phyloP scores from a whole-genome alignment of 2,888 invertebrate species.

The Epsilonema sp. region DNA sequence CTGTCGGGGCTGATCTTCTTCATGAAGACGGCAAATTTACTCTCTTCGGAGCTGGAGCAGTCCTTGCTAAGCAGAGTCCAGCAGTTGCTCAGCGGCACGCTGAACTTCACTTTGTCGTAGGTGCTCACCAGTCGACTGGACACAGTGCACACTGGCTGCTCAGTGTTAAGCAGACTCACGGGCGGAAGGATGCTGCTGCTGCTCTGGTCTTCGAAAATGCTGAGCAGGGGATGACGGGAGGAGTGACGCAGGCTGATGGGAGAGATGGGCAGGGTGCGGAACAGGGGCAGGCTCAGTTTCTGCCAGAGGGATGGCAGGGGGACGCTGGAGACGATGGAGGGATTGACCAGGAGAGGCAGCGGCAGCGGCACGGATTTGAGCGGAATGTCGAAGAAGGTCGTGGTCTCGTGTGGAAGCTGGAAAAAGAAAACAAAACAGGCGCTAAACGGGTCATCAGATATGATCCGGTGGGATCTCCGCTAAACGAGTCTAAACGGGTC shows the following conservation, averaged over 20 bases:
- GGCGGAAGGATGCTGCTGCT: too few species aligned
- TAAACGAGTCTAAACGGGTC: too few species aligned
- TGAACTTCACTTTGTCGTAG: conserved; percentile 22
- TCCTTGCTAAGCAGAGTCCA: conserved; percentile 32
- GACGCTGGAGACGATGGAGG: conserved; percentile 6
- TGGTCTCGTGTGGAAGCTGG: conserved; percentile 12
- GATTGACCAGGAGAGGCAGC: conserved; percentile 10
- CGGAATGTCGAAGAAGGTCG: conserved; percentile 9
- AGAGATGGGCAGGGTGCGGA: too few species aligned
- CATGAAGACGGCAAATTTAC: conserved; percentile 28
- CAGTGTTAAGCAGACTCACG: too few species aligned
- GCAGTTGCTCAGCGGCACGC: conserved; percentile 24
- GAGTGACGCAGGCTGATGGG: too few species aligned
- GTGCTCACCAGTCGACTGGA: too few species aligned
- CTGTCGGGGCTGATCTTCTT: conserved; percentile 17
- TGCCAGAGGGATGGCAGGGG: conserved; percentile 9
- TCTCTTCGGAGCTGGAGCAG: conserved; percentile 22
- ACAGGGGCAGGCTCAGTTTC: conserved; percentile 8
- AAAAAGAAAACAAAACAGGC: conserved; percentile 2
- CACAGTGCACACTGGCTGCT: too few species aligned
- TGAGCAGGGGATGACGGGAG: too few species aligned
- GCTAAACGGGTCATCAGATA: too few species aligned
- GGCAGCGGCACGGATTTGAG: too few species aligned
- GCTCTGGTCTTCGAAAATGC: too few species aligned
- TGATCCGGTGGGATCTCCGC: too few species aligned